Evolutionary conservation across 2,888 invertebrate species (phyloP).

Genomic region (Synanthedon tipuliformis): DNA sequence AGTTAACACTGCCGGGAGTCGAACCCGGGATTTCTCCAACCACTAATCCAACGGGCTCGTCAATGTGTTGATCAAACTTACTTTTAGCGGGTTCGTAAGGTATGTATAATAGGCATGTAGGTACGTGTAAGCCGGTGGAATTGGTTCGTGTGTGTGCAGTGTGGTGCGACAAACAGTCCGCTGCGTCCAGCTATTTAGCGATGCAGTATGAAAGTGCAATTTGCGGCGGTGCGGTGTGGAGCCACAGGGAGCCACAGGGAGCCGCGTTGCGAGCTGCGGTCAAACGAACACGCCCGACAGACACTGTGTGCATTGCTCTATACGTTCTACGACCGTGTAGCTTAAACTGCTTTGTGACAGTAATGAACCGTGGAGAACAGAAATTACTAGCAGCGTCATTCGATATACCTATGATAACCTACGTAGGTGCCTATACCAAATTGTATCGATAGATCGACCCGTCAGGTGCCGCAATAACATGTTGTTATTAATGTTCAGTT

Average conservation of each 20-base stretch:
- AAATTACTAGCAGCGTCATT: slow-evolving; percentile 14
- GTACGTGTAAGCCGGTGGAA: too few relatives aligned
- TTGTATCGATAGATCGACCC: too few relatives aligned
- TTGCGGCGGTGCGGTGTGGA: slow-evolving; percentile 12
- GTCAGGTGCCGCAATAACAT: too few relatives aligned
- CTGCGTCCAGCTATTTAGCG: slow-evolving; percentile 24
- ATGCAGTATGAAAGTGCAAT: slow-evolving; percentile 44
- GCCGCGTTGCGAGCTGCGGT: neutral
- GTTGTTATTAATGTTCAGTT: too few relatives aligned
- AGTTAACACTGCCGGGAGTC: too few relatives aligned
- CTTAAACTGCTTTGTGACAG: slow-evolving; percentile 13
- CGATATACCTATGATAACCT: neutral
- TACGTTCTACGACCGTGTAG: neutral
- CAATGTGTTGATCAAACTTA: too few relatives aligned
- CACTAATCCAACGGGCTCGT: too few relatives aligned
- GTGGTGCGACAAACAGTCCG: slow-evolving; percentile 27
- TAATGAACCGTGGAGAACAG: slow-evolving; percentile 21
- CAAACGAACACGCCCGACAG: neutral
- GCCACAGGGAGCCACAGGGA: neutral
- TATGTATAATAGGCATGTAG: too few relatives aligned
- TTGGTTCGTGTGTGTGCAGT: neutral
- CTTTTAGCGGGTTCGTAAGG: too few relatives aligned
- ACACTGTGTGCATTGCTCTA: neutral
- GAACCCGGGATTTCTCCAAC: too few relatives aligned
- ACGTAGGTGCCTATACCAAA: too few relatives aligned